Conservation (phyloP, 1,140 invertebrate genomes). For the Meteorus sp. region DNA sequence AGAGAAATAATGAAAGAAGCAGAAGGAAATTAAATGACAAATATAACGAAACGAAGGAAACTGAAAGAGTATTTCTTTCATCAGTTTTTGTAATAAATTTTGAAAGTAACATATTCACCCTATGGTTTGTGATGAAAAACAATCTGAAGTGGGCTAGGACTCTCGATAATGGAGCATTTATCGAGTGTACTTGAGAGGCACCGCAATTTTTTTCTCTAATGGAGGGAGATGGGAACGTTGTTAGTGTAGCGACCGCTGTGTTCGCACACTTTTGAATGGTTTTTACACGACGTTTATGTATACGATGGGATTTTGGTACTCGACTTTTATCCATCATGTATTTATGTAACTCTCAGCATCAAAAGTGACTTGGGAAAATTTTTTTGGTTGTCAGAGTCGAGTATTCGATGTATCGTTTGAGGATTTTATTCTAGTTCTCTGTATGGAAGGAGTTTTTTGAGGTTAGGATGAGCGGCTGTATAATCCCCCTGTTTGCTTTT, state of each 20-base stretch:
- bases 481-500: too few species aligned
- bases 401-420: background rate
- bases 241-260: conserved; percentile 50
- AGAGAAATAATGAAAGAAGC: background rate
- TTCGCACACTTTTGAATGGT: conserved; percentile 41
- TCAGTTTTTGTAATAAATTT: background rate
- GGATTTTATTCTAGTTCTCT: background rate
- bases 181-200: conserved; percentile 36
- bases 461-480: too few species aligned
- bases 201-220: conserved; percentile 33
- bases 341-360: too few species aligned
- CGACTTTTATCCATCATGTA: background rate
- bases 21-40: background rate
- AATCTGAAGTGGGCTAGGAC: background rate
- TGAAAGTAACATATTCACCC: background rate
- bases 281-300: background rate
- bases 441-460: background rate
- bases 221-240: conserved; percentile 24
- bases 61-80: background rate
- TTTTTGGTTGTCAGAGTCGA: background rate
- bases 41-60: too few species aligned
- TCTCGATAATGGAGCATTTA: conserved; percentile 30
- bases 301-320: conserved; percentile 1
- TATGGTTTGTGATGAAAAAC: background rate
- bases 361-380: conserved; percentile 6